Conservation (phyloP, 2,888 invertebrate species). For the Lepidonotus clava region DNA sequence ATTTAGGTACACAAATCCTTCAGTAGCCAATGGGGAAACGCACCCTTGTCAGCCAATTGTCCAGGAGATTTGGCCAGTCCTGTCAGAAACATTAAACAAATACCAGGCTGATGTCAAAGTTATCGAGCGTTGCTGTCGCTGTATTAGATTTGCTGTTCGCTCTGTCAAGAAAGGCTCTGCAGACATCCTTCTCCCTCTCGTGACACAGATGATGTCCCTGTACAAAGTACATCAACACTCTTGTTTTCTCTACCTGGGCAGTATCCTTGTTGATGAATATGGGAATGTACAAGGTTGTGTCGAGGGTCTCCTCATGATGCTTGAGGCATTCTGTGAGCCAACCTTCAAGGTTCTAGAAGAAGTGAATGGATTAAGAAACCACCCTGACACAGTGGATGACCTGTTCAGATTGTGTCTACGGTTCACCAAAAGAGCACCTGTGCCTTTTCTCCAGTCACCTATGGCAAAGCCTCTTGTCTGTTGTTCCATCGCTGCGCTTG, state of each 20-base stretch:
- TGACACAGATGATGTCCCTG: constrained; percentile 87
- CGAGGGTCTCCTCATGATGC: constrained; percentile 90
- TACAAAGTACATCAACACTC: constrained; percentile 89
- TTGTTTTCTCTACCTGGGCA: constrained; percentile 93
- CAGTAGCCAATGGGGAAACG: constrained; percentile 82
- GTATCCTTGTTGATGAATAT: constrained; percentile 94
- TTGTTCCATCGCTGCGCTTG: constrained; percentile 90
- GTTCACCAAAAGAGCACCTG: constrained; percentile 92
- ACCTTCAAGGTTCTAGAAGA: constrained; percentile 86
- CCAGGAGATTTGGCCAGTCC: constrained; percentile 91
- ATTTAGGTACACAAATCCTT: constrained; percentile 84
- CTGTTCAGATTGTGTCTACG: constrained; percentile 92
- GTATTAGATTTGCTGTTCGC: constrained; percentile 93
- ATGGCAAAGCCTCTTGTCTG: constrained; percentile 88
- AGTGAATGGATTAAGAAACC: constrained; percentile 90
- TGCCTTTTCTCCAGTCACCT: constrained; percentile 89
- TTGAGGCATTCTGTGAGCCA: constrained; percentile 83
- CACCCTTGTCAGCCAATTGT: constrained; percentile 85
- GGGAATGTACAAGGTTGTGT: constrained; percentile 87
- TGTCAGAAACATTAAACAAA: constrained; percentile 89
- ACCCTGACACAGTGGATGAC: constrained; percentile 99
- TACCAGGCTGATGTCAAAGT: constrained; percentile 91
- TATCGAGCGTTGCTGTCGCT: constrained; percentile 95
- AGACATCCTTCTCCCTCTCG: constrained; percentile 89
- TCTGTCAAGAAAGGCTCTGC: constrained; percentile 90